These are phyloP conservation scores for Hiodon tergisus DNA, from an alignment of 2,113 vertebrate species.

Conservation along the genomic window DNA sequence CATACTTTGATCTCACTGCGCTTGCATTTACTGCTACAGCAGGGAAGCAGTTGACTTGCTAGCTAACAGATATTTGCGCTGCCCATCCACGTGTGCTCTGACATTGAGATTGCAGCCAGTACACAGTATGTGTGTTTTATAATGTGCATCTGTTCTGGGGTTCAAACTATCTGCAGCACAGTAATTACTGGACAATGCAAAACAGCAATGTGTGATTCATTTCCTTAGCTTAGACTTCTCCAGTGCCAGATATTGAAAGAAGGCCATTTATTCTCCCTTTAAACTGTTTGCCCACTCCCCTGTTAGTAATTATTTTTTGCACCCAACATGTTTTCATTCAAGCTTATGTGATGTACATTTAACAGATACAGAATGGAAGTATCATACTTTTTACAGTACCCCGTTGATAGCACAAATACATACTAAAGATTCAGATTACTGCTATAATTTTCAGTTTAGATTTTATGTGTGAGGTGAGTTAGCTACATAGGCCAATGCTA, in stretches of 20 bases:
- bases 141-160: slow-evolving; percentile 20
- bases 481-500: neutral
- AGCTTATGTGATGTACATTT: slow-evolving; percentile 5
- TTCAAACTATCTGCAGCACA: slow-evolving; percentile 12
- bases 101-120: neutral
- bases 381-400: neutral
- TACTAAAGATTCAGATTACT: neutral
- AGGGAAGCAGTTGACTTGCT: neutral
- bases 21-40: neutral
- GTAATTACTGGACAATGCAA: slow-evolving; percentile 25
- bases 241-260: slow-evolving; percentile 14
- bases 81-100: neutral
- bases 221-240: slow-evolving; percentile 15
- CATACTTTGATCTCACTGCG: neutral
- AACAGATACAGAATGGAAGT: neutral
- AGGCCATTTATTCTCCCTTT: slow-evolving; percentile 20
- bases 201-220: slow-evolving; percentile 27
- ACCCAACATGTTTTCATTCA: slow-evolving; percentile 2
- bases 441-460: slow-evolving; percentile 4
- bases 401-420: neutral
- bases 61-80: neutral
- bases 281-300: neutral
- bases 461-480: neutral
- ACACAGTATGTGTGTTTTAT: neutral
- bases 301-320: slow-evolving; percentile 20